Evolutionary conservation across 2,888 invertebrate species (phyloP).

Genomic region (Phalera bucephala): DNA sequence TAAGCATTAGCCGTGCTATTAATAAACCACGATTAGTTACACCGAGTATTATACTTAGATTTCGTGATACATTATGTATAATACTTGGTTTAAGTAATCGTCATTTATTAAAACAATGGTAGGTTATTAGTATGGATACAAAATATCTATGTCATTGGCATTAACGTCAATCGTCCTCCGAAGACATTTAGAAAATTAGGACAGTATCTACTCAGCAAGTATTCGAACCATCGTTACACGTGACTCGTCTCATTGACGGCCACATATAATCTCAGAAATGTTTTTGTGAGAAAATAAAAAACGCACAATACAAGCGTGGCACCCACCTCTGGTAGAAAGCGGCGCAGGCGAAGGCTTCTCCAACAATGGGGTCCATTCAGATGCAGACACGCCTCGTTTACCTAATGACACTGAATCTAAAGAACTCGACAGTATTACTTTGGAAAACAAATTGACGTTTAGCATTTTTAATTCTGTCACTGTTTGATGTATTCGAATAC

Average conservation of each 20-base stretch:
- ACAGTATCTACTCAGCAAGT: too few species aligned
- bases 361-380: slow-evolving; percentile 64
- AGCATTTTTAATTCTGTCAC: slow-evolving; percentile 27
- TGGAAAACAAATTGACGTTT: slow-evolving; percentile 41
- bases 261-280: slow-evolving; percentile 23
- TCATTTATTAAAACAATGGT: too few species aligned
- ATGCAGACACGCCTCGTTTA: slow-evolving; percentile 39
- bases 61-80: too few species aligned
- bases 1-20: too few species aligned
- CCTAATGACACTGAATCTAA: slow-evolving; percentile 38
- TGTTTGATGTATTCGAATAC: too few species aligned
- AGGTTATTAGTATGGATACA: too few species aligned
- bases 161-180: too few species aligned
- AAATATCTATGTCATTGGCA: too few species aligned
- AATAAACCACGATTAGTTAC: too few species aligned
- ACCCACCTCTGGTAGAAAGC: slow-evolving; percentile 28
- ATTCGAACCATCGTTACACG: neutral
- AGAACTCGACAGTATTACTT: slow-evolving; percentile 38
- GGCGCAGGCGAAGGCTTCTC: slow-evolving; percentile 29
- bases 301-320: slow-evolving; percentile 29
- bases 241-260: slow-evolving; percentile 1
- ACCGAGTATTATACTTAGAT: too few species aligned
- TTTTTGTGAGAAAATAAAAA: slow-evolving; percentile 9
- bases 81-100: too few species aligned
- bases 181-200: too few species aligned